phyloP scores from a whole-genome alignment of 2,797 vertebrate species.

The Lepilemur septentrionalis region DNA sequence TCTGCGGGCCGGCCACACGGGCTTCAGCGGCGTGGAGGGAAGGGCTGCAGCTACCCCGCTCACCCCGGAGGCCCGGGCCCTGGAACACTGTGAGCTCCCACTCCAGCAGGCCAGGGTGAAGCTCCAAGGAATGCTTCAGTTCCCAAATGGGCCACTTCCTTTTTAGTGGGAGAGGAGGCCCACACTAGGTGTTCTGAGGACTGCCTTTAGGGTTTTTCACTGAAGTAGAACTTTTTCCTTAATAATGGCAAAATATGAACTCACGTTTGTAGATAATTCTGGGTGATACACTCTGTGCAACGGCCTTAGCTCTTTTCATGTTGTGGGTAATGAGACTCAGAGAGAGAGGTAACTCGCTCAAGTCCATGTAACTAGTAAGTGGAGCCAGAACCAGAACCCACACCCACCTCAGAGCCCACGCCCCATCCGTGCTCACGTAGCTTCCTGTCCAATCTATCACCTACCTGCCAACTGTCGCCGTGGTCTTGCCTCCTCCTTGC shows the following conservation, averaged over 20 bases:
- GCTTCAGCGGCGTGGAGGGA: accelerated
- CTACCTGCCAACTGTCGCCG: neutral
- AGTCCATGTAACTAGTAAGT: accelerated
- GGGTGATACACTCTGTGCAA: neutral
- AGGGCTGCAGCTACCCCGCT: neutral
- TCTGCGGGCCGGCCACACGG: neutral
- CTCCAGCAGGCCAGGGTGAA: neutral
- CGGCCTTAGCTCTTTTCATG: neutral
- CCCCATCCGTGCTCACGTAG: accelerated
- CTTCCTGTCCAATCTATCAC: neutral
- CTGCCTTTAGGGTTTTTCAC: neutral
- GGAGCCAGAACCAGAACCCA: neutral
- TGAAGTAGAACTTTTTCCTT: neutral
- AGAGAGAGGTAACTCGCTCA: neutral
- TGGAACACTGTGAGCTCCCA: neutral
- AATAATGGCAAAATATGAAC: neutral
- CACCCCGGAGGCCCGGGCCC: accelerated
- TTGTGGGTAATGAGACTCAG: neutral
- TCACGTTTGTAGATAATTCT: neutral
- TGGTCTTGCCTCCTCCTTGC: neutral
- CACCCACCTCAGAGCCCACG: neutral
- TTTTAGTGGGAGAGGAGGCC: neutral
- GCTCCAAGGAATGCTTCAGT: neutral
- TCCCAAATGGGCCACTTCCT: neutral
- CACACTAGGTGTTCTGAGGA: neutral